Evolutionary conservation across 1,140 invertebrate genomes (phyloP), one percentile per base, ranked within the genome.

Genomic region (Tetragonula clypearis): DNA sequence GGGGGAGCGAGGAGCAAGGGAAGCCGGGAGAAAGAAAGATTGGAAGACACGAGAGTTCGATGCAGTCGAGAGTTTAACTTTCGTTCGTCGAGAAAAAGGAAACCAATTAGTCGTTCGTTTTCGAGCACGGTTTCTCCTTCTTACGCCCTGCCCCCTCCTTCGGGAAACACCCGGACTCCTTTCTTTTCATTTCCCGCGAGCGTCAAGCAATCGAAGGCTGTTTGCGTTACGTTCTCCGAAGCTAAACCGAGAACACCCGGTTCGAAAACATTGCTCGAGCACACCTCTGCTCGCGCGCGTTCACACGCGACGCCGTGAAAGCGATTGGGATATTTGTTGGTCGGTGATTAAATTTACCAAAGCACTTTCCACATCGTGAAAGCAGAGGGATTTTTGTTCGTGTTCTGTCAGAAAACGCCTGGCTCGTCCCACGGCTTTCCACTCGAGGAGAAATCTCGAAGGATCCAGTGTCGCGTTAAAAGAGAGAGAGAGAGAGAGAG

Each of bases 161-260:
- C 69, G 68, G 68, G 73, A 81, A 81, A 81, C 79, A 73, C 79
- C 73, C 79, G 69, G 69, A 73, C 79, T 81, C 56, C 56, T 73
- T 62, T 73, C 79, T 81, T 81, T 73, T 81, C 56, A 72, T 80
- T 80, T 72, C 35, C 15, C 75, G 30, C 53, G 41, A 49, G 73
- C 73, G 74, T 65, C 15, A 71, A 80, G 68, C 55, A 72, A 73
- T 73, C 56, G 49, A 21, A 49, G 41, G 41, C 41, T 81, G 79
- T 81, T 81, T 81, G 79, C 79, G 30, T 62, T 73, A 53, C 71
- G 41, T 56, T 9, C 55, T 41, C 15, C 55, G 66, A 35, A 35
- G 35, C 35, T 58, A 80, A 80, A 58, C 53, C 66, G 55, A 49
- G 68, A 35, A 35, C 35, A 80, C 26, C 49, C 79, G 19, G 19